These are phyloP conservation scores for Gandaritis pyraliata DNA, from an alignment of 2,888 invertebrate species.

Conservation along the genomic window DNA sequence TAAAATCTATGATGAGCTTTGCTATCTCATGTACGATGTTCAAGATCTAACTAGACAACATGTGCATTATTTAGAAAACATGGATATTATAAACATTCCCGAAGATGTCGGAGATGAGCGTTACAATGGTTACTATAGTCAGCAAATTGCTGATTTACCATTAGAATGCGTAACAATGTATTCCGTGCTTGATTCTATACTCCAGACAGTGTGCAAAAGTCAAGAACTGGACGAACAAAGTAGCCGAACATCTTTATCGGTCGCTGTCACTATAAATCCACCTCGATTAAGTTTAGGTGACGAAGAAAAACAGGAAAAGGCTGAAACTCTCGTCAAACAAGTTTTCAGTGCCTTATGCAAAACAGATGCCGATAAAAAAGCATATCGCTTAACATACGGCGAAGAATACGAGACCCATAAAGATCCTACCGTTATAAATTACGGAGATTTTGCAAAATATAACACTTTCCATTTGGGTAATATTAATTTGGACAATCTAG, in stretches of 20 bases:
- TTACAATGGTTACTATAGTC: constrained; percentile 50
- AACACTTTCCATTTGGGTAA: constrained; percentile 71
- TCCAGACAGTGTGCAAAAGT: constrained; percentile 57
- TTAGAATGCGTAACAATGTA: constrained; percentile 68
- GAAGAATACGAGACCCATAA: constrained; percentile 68
- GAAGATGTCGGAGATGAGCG: constrained; percentile 45
- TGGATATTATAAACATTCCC: constrained; percentile 69
- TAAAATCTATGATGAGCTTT: constrained; percentile 80
- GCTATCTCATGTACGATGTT: constrained; percentile 80
- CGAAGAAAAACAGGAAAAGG: constrained; percentile 53
- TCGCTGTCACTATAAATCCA: constrained; percentile 48
- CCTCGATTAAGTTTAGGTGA: constrained; percentile 37
- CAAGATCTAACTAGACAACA: constrained; percentile 81
- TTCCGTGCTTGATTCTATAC: constrained; percentile 66
- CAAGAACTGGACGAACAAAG: constrained; percentile 46
- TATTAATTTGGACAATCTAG: constrained; percentile 65
- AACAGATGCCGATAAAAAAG: constrained; percentile 58
- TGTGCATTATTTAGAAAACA: constrained; percentile 72
- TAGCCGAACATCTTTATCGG: constrained; percentile 52
- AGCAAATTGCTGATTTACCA: constrained; percentile 58
- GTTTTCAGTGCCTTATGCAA: constrained; percentile 65
- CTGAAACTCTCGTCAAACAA: constrained; percentile 61
- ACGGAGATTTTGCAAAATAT: constrained; percentile 67
- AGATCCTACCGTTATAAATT: constrained; percentile 66
- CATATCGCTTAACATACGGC: constrained; percentile 68